Evolutionary conservation across 1,140 invertebrate species (phyloP), one percentile per base, ranked within the genome.

Genomic region (Odontomachus brunneus): DNA sequence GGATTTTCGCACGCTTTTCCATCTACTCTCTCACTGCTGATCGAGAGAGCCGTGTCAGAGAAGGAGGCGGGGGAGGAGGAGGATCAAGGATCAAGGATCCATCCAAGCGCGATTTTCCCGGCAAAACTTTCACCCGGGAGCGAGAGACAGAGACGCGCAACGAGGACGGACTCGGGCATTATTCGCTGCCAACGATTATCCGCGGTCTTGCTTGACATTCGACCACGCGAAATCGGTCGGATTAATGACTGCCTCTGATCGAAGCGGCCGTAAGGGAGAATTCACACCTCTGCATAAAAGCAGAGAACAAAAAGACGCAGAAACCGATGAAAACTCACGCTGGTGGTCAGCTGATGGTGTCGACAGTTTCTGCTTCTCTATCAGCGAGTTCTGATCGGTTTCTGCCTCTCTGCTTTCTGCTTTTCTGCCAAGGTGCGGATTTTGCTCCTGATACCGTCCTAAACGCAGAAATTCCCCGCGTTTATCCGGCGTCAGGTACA

Each of bases 71-170:
- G 29, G 65, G 75, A 71, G 69, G 65, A 71, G 38, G 38, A 71
- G 75, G 75, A 71, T 80, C 75, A 71, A 71, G 75, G 75, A 71
- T 80, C 75, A 71, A 80, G 75, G 65, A 80, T 80, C 51, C 51
- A 78, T 78, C 75, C 75, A 33, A 3, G 22, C 9, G 22, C 51
- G 51, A 71, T 80, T 80, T 80, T 80, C 75, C 75, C 53, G 51
- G 17, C 53, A 29, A 57, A 80, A 80, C 75, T 80, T 80, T 80
- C 75, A 71, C 65, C 33, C 33, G 65, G 22, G 15, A 49, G 11
- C 2, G 9, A 57, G 29, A 26, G 51, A 73, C 29, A 26, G 33
- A 19, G 19, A 24, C 19, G 29, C 9, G 71, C 17, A n/a, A n/a
- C n/a, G n/a, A n/a, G n/a, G 11, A 38, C 53, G 22, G 26, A n/a